Base-by-base conservation (phyloP, 2,797 vertebrate species). In the Propithecus perrieri region DNA sequence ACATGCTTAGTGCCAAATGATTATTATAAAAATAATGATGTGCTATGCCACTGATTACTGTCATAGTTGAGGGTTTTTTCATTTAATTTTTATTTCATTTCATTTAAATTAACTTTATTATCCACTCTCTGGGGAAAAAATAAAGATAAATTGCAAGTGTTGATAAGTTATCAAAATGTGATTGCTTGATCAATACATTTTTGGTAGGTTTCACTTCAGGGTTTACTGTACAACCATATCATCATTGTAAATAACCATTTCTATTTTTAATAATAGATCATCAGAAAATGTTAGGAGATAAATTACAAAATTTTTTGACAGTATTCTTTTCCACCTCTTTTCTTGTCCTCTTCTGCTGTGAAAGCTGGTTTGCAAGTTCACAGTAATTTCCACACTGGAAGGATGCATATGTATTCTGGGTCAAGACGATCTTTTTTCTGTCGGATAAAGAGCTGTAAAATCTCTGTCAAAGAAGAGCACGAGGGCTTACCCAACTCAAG, bases 341-440 rank as follows among this genome's bases (percentile, higher is more conserved):
- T 96, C 90, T 57, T 79, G 28, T 59, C 89, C 89, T 53, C 63
- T 89, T 96, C 97, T 92, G 93, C 96, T 93, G 89, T 92, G 95
- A 96, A 98, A 99, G 98, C 99, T 90, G 99, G 99, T 97, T 98
- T 99, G 87, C 99, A 99, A 99, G 99, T 99, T 75, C 99, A 99
- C 96, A 98, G 99, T 93, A 99, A 99, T 98, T 98, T 99, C 92
- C 99, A 99, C 46, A 97, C 98, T 14, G 98, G 99, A 85, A 98
- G 99, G 17, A 97, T 98, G 7, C 98, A 98, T 15, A 98, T 99
- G 80, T 99, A 99, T 97, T 99, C 99, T 3, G 99, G 99, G 3
- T 99, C 99, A 35, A 99, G 99, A 0, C 99, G 99, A 83, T 99
- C 99, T 61, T 99, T 99, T 98, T 99, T 99, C 98, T 99, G 99